These are phyloP conservation scores for Muscicapa comitata DNA, from an alignment of 2,797 vertebrate genomes.

Conservation along the genomic window DNA sequence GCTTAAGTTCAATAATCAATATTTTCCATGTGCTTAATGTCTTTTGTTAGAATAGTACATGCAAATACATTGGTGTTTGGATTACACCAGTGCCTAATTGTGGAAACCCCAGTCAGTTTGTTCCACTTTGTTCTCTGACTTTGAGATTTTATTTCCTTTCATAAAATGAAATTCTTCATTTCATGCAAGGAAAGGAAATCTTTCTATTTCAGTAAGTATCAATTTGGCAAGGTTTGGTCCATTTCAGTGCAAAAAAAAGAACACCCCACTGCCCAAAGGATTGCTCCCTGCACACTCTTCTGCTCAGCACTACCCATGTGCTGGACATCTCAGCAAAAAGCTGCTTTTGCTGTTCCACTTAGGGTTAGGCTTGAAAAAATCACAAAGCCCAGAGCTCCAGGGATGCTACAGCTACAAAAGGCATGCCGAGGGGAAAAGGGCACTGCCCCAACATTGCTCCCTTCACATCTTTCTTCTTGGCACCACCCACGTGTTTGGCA, in stretches of 20 bases:
- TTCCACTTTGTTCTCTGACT: not conserved
- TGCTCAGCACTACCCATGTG: not conserved
- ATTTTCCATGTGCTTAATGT: not conserved
- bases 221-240: not conserved
- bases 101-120: not conserved
- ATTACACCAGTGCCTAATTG: not conserved
- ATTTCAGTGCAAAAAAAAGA: not conserved
- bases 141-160: not conserved
- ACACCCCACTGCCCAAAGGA: not conserved
- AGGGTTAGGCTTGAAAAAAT: not conserved
- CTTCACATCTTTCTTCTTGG: not conserved
- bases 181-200: not conserved
- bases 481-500: not conserved
- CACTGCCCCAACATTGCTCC: not conserved
- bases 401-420: not conserved
- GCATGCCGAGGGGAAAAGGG: not conserved
- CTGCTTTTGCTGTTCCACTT: not conserved
- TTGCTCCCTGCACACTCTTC: not conserved
- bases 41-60: not conserved
- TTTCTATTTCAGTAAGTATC: accelerated
- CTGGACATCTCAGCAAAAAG: not conserved
- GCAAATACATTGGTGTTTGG: not conserved
- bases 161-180: not conserved
- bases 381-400: not conserved
- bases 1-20: not conserved